A percentile compares a stretch with the other conserved stretches of the same genome.
Evolutionary conservation across 2,888 invertebrate genomes (phyloP).

Genomic region (Rhamnusium bicolor): DNA sequence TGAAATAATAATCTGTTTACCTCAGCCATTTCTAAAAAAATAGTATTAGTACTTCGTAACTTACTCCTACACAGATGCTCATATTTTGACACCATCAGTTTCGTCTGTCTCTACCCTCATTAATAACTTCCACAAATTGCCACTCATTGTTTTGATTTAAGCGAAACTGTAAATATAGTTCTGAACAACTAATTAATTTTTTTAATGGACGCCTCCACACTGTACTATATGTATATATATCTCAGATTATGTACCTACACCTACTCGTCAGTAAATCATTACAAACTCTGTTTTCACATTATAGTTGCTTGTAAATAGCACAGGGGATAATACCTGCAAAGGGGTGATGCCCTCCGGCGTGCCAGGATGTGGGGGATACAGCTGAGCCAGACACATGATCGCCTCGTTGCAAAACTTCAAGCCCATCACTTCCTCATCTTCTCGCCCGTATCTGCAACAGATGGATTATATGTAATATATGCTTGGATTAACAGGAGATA

Average conservation of each 20-base stretch:
- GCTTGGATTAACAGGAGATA: not conserved
- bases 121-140: no score
- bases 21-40: no score
- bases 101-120: no score
- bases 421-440: slow-evolving; percentile 98
- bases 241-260: not conserved
- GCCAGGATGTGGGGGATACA: slow-evolving; percentile 80
- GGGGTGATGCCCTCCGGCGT: slow-evolving; percentile 79
- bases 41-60: no score
- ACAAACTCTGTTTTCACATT: not conserved
- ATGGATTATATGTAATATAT: not conserved
- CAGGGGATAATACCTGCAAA: slow-evolving; percentile 78
- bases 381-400: slow-evolving; percentile 91
- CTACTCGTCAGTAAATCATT: not conserved
- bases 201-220: not conserved
- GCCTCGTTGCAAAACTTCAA: slow-evolving; percentile 98
- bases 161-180: not conserved
- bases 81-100: no score
- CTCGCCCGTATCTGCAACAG: slow-evolving; percentile 87
- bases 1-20: no score
- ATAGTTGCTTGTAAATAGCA: slow-evolving; percentile 14
- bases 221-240: no score
- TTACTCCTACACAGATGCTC: no score
- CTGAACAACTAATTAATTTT: not conserved
- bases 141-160: no score